Base-by-base conservation (phyloP, 2,797 vertebrate species). In the Acanthurus tractus region DNA sequence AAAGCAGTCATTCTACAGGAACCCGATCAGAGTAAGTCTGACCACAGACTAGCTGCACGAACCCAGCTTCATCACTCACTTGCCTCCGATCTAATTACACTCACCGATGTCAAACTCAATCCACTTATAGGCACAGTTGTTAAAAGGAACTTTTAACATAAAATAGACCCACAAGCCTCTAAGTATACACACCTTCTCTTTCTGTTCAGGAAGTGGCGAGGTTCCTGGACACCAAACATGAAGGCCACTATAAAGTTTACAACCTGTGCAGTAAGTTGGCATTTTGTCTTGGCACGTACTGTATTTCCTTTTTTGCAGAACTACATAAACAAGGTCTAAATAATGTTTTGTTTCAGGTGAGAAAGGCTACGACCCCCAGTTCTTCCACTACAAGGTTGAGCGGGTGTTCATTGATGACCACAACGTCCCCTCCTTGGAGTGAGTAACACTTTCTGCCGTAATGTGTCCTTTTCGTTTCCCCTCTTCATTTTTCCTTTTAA, bases 231-330 rank as follows among this genome's bases (percentile, higher is more conserved):
- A 93, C 95, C 38, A 99, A 98, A 91, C 98, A 99, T 48, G 89
- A 85, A 79, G 94, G 92, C 74, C 97, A 97, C 84, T 99, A 99
- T 90, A 97, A 92, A 95, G 96, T 99, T 81, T 99, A 98, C 90
- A 99, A 99, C 90, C 95, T 99, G n/a, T 99, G 98, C 96, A 98
- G 98, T 99, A 94, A 95, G 97, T 97, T 66, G 22, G 6, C n/a
- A 5, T 9, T 25, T 49, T 52, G 2, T 40, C 38, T 62, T 0
- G 3, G 52, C 52, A 14, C 50, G 53, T 12, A 1, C 54, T 18
- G 2, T 7, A 7, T 54, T 66, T 14, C 17, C 8, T 38, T 46
- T 64, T 29, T 14, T 46, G 8, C 20, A 14, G 10, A 61, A 15
- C 12, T 12, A 4, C 20, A 54, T 3, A 50, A 54, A 38, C 34